Base-by-base conservation (phyloP, 2,888 invertebrate genomes). In the Ephialtes manifestator region DNA sequence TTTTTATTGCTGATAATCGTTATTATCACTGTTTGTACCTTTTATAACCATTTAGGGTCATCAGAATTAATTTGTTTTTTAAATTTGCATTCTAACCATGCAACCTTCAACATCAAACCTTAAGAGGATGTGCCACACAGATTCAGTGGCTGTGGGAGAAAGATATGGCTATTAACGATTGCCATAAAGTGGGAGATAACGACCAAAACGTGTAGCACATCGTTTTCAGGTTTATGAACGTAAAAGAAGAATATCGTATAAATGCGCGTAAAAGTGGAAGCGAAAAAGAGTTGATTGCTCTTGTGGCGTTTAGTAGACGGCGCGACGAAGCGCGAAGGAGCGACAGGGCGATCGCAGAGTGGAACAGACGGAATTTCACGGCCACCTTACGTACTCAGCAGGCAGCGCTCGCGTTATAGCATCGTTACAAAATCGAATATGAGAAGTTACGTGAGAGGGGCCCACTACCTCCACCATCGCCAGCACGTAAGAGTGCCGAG, bases 381-480 rank as follows among this genome's bases (percentile, higher is more conserved):
- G 79, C 51, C 79, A 71, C 70, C 39, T 63, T 51, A 51, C 68
- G 60, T 58, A 51, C 78, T 70, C 71, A 18, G n/a, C 58, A 51
- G 35, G 24, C 70, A n/a, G 28, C 35, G 24, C 60, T 60, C 79
- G 53, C 48, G 65, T 85, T 82, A 85, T 79, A 75, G 35, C 74
- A 82, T 76, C 70, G 71, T 85, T 85, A 82, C 85, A 82, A 81
- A 85, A 85, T 78, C 79, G 79, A 81, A 81, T 75, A 81, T 81
- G 81, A 85, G 46, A 71, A 71, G 75, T 85, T 65, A 67, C 81
- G 84, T 35, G 84, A 78, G 78, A 72, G 20, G 15, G 28, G 15
- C 8, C 58, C 28, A 15, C 46, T 15, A 10, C 31, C 31, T 39
- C 51, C 51, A 53, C 43, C 43, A 46, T 51, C n/a, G 18, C 24